Conservation (phyloP, 2,797 vertebrate species). For the Neosalanx taihuensis region DNA sequence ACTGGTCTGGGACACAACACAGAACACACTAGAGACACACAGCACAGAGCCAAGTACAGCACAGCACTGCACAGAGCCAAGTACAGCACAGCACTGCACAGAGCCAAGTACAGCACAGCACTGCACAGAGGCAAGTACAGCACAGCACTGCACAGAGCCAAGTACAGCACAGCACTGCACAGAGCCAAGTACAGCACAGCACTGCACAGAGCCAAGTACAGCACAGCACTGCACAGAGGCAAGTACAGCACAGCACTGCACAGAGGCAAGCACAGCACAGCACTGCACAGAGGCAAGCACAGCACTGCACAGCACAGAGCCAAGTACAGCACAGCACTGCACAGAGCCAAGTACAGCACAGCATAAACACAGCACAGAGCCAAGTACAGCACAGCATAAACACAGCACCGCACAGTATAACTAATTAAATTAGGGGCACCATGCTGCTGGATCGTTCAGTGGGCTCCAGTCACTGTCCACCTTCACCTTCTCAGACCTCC, state of each 20-base stretch:
- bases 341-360: conserved; percentile 19
- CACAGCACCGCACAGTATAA: too few species aligned
- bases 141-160: conserved; percentile 11
- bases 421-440: conserved; percentile 31
- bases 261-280: conserved; percentile 16
- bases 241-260: conserved; percentile 16
- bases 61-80: conserved; percentile 17
- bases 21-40: conserved; percentile 1
- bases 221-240: conserved; percentile 12
- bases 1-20: conserved; percentile 79
- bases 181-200: conserved; percentile 19
- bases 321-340: conserved; percentile 15
- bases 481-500: neutral
- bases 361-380: conserved; percentile 9
- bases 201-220: conserved; percentile 12
- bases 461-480: conserved; percentile 4
- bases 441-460: conserved; percentile 33
- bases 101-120: conserved; percentile 17
- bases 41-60: conserved; percentile 14
- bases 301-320: conserved; percentile 12
- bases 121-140: conserved; percentile 10
- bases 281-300: conserved; percentile 17
- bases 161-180: conserved; percentile 8
- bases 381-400: conserved; percentile 16
- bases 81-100: conserved; percentile 14